phyloP scores from a whole-genome alignment of 2,797 vertebrate species.

The Podarcis lilfordi region DNA sequence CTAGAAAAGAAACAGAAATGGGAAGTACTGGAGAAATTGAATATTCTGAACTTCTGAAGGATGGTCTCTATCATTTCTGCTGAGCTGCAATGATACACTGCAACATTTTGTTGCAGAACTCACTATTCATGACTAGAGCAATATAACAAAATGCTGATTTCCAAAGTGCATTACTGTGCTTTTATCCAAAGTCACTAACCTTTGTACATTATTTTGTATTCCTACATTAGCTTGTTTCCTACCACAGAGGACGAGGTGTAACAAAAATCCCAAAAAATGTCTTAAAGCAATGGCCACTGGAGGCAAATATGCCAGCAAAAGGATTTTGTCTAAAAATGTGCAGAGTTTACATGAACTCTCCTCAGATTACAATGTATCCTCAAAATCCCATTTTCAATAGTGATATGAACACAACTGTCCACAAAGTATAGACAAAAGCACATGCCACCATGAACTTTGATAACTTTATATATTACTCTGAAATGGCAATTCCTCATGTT shows the following conservation, averaged over 20 bases:
- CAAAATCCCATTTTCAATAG: background rate
- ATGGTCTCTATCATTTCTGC: background rate
- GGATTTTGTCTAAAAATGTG: background rate
- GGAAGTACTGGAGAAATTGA: background rate
- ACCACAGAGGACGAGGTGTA: background rate
- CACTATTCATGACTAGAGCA: background rate
- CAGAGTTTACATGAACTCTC: background rate
- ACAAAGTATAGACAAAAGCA: background rate
- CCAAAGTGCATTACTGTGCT: background rate
- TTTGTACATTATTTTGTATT: background rate
- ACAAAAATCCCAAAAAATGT: background rate
- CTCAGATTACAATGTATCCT: background rate
- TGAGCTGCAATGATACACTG: background rate
- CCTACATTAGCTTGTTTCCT: background rate
- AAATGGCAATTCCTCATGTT: background rate
- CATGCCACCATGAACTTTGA: background rate
- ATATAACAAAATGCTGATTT: background rate
- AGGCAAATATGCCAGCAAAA: background rate
- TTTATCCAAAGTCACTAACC: background rate
- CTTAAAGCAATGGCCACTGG: background rate
- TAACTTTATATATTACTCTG: background rate
- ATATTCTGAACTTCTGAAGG: background rate
- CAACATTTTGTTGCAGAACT: background rate
- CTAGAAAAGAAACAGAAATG: background rate
- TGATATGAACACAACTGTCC: background rate